A percentile compares a stretch with the other conserved stretches of the same genome.
These are phyloP conservation scores for Dynastes tityus DNA, from an alignment of 2,888 invertebrate species.

Conservation along the genomic window DNA sequence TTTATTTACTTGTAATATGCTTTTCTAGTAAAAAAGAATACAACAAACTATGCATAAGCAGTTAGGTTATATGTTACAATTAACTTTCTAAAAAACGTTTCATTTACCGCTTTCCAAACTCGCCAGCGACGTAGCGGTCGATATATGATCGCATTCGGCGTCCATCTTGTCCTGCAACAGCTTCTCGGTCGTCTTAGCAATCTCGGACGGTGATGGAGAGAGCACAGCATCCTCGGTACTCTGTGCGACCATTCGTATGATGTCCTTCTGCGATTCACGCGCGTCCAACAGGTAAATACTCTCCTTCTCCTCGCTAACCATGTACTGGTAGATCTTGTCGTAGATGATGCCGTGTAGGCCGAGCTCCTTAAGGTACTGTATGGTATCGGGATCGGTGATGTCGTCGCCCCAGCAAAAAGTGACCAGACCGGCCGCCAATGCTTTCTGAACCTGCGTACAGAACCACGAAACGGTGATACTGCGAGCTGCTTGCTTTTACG, in stretches of 20 bases:
- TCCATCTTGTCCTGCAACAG: constrained; percentile 65
- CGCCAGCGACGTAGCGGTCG: constrained; percentile 75
- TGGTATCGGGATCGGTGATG: constrained; percentile 90
- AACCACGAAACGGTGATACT: not conserved
- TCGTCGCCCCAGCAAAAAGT: constrained; percentile 99
- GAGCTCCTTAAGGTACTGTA: constrained; percentile 88
- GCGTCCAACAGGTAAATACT: constrained; percentile 88
- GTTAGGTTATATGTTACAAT: too few species aligned
- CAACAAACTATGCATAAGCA: too few species aligned
- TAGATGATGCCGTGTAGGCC: constrained; percentile 97
- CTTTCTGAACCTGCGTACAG: constrained; percentile 78
- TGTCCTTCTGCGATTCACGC: constrained; percentile 80
- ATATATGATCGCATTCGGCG: constrained; percentile 64
- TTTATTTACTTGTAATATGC: too few species aligned
- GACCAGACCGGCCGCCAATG: constrained; percentile 86
- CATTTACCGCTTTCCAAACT: constrained; percentile 68
- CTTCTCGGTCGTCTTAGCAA: constrained; percentile 59
- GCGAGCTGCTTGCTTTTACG: too few species aligned
- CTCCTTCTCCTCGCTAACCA: constrained; percentile 82
- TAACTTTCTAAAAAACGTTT: too few species aligned
- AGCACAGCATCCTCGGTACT: constrained; percentile 62
- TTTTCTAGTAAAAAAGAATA: too few species aligned
- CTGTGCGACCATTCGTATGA: constrained; percentile 71
- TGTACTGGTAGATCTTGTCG: constrained; percentile 90
- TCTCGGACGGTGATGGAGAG: constrained; percentile 47